Evolutionary conservation across 2,797 vertebrate species (phyloP).

Genomic region (Sciurus vulgaris): DNA sequence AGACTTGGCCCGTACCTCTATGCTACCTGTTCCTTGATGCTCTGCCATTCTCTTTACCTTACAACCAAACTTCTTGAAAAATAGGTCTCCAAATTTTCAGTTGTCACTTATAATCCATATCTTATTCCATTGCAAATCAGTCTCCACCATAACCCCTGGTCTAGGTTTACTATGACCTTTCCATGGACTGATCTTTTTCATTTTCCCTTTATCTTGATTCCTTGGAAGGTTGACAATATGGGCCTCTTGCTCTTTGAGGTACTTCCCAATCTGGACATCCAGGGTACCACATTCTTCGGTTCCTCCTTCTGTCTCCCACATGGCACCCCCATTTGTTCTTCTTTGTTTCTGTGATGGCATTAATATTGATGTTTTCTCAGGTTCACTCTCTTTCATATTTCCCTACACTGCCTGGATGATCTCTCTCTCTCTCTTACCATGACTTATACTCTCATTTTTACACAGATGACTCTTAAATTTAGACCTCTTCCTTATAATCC

Average conservation of each 20-base stretch:
- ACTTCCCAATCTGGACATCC: background rate
- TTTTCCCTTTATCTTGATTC: background rate
- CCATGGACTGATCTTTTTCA: background rate
- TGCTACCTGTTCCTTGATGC: background rate
- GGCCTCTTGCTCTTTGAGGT: background rate
- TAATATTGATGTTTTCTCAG: background rate
- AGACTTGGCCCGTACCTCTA: background rate
- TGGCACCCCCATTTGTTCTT: background rate
- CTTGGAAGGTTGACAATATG: background rate
- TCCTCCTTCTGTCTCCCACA: background rate
- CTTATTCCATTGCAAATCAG: background rate
- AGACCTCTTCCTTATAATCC: background rate
- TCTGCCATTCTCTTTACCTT: background rate
- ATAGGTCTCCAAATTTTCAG: background rate
- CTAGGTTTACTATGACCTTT: background rate
- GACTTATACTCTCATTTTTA: background rate
- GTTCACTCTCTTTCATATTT: background rate
- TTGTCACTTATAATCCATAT: background rate
- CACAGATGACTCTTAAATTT: background rate
- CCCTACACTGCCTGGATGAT: background rate
- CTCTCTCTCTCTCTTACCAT: rapidly evolving
- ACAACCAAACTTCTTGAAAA: background rate
- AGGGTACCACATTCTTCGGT: background rate
- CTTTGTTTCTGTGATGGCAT: background rate
- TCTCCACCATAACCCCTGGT: background rate